Conservation (phyloP, 2,113 vertebrate genomes). For the Nothocercus julius region DNA sequence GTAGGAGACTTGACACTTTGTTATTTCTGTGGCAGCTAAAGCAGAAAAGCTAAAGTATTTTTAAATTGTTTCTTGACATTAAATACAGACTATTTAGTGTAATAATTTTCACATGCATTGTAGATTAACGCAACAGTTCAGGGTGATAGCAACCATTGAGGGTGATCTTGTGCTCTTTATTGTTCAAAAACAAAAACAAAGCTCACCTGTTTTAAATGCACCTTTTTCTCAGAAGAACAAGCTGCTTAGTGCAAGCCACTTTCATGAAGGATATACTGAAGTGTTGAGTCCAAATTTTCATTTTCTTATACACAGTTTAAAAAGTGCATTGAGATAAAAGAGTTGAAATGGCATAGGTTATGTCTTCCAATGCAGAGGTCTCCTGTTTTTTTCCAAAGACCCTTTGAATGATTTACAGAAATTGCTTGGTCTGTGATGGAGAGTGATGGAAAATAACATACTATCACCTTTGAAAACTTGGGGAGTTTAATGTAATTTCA, state of each 20-base stretch:
- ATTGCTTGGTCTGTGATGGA: neutral
- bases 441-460: neutral
- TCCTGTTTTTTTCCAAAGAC: neutral
- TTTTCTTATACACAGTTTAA: neutral
- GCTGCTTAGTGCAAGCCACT: neutral
- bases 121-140: neutral
- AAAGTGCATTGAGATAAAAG: neutral
- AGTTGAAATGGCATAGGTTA: neutral
- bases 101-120: slow-evolving; percentile 4
- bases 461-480: neutral
- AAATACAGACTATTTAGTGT: neutral
- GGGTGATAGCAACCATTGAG: neutral
- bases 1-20: neutral
- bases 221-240: neutral
- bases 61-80: neutral
- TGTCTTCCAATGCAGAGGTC: neutral
- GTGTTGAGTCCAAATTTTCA: neutral
- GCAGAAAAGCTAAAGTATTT: neutral
- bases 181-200: slow-evolving; percentile 2
- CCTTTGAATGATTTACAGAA: neutral
- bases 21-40: neutral
- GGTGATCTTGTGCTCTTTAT: neutral
- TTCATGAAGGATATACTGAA: neutral
- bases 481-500: neutral
- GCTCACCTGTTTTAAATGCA: neutral